These are phyloP conservation scores for Zele albiditarsus DNA, from an alignment of 2,888 invertebrate species.

Conservation along the genomic window DNA sequence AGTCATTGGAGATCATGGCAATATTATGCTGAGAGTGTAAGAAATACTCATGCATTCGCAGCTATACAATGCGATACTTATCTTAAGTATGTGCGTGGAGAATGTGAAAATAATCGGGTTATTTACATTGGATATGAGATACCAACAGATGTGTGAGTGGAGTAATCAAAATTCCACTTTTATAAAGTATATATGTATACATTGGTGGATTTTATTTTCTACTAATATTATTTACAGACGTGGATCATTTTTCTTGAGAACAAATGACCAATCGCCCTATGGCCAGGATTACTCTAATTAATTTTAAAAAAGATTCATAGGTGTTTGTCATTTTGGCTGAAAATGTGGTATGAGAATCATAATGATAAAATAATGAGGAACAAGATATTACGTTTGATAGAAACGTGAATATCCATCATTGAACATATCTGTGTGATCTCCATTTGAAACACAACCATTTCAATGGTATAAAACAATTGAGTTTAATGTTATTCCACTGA, in stretches of 20 bases:
- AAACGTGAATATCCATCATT: no score
- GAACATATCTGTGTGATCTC: no score
- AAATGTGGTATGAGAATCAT: no score
- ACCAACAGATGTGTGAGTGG: constrained; percentile 15
- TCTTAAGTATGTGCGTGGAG: constrained; percentile 36
- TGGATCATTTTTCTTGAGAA: constrained; percentile 48
- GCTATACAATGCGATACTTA: constrained; percentile 51
- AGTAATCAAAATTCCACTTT: no score
- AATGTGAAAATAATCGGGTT: constrained; percentile 47
- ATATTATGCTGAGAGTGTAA: constrained; percentile 53
- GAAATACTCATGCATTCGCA: constrained; percentile 47
- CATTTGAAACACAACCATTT: no score
- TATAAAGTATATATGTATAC: no score
- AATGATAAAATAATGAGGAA: no score
- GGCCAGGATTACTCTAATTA: constrained; percentile 21
- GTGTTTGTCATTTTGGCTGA: no score
- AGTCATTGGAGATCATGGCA: constrained; percentile 56
- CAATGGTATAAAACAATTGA: no score
- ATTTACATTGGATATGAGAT: constrained; percentile 54
- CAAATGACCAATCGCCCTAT: constrained; percentile 44
- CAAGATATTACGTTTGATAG: no score
- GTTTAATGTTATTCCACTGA: no score
- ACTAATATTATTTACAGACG: constrained; percentile 40
- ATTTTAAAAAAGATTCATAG: not conserved
- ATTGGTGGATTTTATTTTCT: not conserved